Conservation (phyloP, 2,888 invertebrate genomes). For the Lacanobia wlatinum region DNA sequence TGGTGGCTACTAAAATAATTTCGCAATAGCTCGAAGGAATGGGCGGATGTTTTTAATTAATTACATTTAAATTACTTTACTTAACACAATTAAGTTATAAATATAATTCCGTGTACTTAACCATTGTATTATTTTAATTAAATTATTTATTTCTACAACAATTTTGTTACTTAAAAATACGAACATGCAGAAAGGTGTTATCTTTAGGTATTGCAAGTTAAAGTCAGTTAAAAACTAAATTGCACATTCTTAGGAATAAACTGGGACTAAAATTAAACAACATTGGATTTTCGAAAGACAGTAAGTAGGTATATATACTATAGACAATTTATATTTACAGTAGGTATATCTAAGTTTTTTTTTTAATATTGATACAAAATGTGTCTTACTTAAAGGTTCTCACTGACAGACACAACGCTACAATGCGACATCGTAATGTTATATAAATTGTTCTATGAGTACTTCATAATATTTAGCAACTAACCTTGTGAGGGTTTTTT, state of each 20-base stretch:
- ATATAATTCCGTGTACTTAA: slow-evolving; percentile 48
- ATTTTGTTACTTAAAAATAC: slow-evolving; percentile 40
- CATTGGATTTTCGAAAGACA: neutral
- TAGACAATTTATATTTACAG: neutral
- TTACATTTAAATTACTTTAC: slow-evolving; percentile 30
- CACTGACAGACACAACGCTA: neutral
- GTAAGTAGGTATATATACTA: neutral
- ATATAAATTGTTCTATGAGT: neutral
- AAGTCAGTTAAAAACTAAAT: slow-evolving; percentile 16
- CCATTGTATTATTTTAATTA: slow-evolving; percentile 13
- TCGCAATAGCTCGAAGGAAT: slow-evolving; percentile 36
- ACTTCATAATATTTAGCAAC: too few relatives aligned
- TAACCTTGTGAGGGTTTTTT: too few relatives aligned
- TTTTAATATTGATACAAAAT: neutral
- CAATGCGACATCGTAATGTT: neutral
- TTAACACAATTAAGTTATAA: slow-evolving; percentile 39
- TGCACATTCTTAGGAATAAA: slow-evolving; percentile 24
- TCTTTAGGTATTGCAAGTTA: slow-evolving; percentile 17
- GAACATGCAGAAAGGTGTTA: slow-evolving; percentile 15
- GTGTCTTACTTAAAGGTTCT: neutral
- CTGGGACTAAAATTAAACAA: neutral
- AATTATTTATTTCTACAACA: slow-evolving; percentile 49
- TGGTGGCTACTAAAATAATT: slow-evolving; percentile 17
- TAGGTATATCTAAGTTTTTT: neutral
- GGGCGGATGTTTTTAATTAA: slow-evolving; percentile 61